These are phyloP conservation scores for Euleptes europaea DNA, from an alignment of 2,113 vertebrate species.

Conservation along the genomic window DNA sequence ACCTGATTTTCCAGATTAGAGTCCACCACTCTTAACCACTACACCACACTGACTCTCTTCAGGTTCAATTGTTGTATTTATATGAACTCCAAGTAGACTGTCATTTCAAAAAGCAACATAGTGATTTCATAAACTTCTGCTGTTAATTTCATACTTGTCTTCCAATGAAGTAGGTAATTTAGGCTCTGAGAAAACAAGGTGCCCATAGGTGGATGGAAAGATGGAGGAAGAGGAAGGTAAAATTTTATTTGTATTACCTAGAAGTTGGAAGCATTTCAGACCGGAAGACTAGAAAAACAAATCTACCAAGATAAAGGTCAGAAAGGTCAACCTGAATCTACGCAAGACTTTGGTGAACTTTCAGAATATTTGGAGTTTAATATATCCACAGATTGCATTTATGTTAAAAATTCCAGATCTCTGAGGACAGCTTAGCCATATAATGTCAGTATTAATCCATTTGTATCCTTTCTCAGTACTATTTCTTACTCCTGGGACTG, in stretches of 20 bases:
- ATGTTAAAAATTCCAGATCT: conserved; percentile 28
- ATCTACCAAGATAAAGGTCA: conserved; percentile 50
- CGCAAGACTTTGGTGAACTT: conserved; percentile 29
- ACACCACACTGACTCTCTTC: no score
- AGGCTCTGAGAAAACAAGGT: background rate
- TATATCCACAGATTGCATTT: conserved; percentile 32
- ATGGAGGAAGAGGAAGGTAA: background rate
- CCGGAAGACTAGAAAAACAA: conserved; percentile 24
- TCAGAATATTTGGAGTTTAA: conserved; percentile 19
- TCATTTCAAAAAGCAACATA: no score
- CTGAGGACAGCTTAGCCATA: conserved; percentile 27
- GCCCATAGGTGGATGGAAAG: background rate
- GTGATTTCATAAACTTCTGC: no score
- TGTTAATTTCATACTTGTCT: no score
- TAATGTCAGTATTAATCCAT: conserved; percentile 14
- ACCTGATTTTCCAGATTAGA: no score
- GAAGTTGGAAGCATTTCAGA: background rate
- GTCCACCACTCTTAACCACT: no score
- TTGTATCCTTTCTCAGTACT: background rate
- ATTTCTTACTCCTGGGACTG: background rate
- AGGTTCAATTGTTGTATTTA: no score
- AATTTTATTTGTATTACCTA: background rate
- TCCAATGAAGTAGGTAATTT: background rate
- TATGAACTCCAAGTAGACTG: no score
- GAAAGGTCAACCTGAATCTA: conserved; percentile 35